These are phyloP conservation scores for Onychomys torridus DNA, from an alignment of 2,797 vertebrate species.

Conservation along the genomic window DNA sequence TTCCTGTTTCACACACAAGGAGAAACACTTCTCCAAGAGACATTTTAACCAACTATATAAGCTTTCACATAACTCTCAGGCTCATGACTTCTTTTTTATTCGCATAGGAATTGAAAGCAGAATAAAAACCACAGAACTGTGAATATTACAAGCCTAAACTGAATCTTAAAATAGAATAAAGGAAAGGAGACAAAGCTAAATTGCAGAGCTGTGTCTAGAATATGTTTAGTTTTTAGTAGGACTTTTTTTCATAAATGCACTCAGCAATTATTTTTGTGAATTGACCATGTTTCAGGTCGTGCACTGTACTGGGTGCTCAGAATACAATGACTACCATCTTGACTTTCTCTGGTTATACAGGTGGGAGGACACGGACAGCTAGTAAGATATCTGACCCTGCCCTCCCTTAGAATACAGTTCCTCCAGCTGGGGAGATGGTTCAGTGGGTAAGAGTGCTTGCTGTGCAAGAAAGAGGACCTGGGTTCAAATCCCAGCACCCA, in stretches of 20 bases:
- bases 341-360: neutral
- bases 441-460: neutral
- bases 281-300: neutral
- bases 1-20: constrained; percentile 66
- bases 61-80: constrained; percentile 12
- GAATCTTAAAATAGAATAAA: constrained; percentile 53
- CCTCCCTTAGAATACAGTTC: neutral
- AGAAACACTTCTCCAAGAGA: constrained; percentile 61
- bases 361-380: neutral
- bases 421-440: neutral
- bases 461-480: neutral
- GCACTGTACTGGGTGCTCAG: neutral
- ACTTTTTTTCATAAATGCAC: neutral
- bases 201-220: neutral
- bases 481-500: neutral
- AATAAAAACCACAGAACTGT: constrained; percentile 35
- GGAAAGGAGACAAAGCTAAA: constrained; percentile 32
- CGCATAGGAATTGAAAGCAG: constrained; percentile 6
- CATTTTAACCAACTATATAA: constrained; percentile 67
- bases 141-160: neutral
- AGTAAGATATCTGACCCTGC: neutral
- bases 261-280: constrained; percentile 1
- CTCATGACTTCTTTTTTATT: constrained; percentile 44
- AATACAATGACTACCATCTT: neutral
- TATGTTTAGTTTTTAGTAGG: neutral